Evolutionary conservation across 2,797 vertebrate species (phyloP).

Genomic region (Tamandua tetradactyla): DNA sequence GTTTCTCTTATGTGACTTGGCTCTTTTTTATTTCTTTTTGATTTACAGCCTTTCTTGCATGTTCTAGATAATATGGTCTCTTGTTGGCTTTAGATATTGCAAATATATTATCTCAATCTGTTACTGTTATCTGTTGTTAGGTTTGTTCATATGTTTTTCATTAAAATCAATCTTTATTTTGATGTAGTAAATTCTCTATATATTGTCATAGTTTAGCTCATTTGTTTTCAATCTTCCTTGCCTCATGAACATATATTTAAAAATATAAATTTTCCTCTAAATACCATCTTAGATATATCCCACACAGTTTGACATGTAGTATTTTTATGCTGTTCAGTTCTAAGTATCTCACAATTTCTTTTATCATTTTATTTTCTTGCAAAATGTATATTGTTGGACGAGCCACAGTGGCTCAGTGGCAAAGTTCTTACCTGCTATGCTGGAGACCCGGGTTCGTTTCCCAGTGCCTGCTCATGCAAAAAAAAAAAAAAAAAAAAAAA

Average conservation of each 20-base stretch:
- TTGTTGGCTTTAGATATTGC: constrained; percentile 59
- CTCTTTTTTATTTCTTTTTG: constrained; percentile 18
- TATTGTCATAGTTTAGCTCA: constrained; percentile 74
- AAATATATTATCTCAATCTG: constrained; percentile 55
- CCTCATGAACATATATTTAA: constrained; percentile 69
- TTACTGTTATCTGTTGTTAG: constrained; percentile 62
- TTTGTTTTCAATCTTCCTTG: constrained; percentile 75
- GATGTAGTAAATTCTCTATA: constrained; percentile 72
- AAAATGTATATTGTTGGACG: not conserved
- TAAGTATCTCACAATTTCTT: constrained; percentile 30
- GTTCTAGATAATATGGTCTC: constrained; percentile 66
- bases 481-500: constrained; percentile 41
- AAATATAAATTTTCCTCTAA: constrained; percentile 53
- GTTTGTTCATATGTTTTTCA: constrained; percentile 69
- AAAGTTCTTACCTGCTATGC: no score
- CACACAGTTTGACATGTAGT: constrained; percentile 27
- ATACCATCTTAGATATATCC: constrained; percentile 4
- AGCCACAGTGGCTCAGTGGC: no score
- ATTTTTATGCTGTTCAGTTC: not conserved
- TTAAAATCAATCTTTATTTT: constrained; percentile 64
- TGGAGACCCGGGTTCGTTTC: no score
- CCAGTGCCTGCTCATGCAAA: no score
- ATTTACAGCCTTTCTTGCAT: constrained; percentile 77
- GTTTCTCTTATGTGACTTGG: not conserved
- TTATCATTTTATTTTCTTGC: not conserved